Conservation (phyloP, 2,888 invertebrate genomes). For the Metellina segmentata region DNA sequence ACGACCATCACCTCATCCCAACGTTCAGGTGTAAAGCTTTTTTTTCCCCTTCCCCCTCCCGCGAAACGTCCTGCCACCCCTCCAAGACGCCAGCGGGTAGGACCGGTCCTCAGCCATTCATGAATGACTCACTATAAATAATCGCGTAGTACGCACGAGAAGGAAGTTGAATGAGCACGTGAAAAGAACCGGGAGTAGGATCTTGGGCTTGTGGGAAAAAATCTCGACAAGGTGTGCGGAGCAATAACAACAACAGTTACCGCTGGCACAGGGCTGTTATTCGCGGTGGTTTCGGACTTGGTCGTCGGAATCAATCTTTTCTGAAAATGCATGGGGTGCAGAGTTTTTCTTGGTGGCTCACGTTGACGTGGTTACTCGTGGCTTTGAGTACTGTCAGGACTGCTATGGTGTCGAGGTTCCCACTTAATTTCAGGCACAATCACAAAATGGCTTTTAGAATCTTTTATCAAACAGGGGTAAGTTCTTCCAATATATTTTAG, state of each 20-base stretch:
- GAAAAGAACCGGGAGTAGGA: constrained; percentile 25
- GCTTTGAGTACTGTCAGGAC: constrained; percentile 55
- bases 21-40: constrained; percentile 41
- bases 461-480: constrained; percentile 89
- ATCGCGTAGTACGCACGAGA: constrained; percentile 77
- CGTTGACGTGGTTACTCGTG: constrained; percentile 49
- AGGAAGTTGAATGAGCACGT: constrained; percentile 66
- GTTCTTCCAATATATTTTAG: constrained; percentile 79
- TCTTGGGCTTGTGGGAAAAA: constrained; percentile 25
- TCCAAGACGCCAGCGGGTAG: constrained; percentile 66
- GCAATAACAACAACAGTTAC: constrained; percentile 40
- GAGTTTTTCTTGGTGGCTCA: constrained; percentile 63
- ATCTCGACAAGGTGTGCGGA: constrained; percentile 15
- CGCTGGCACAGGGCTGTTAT: not conserved
- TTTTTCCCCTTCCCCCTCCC: constrained; percentile 5
- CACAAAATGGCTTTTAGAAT: constrained; percentile 80
- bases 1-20: constrained; percentile 33
- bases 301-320: not conserved
- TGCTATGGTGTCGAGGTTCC: constrained; percentile 75
- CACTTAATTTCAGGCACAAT: constrained; percentile 77
- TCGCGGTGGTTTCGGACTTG: not conserved
- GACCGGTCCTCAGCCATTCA: constrained; percentile 77
- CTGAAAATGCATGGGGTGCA: constrained; percentile 56
- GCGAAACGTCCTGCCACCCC: constrained; percentile 53
- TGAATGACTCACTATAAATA: constrained; percentile 78